These are phyloP conservation scores for Halocynthia aurantium DNA, from an alignment of 23 tunicate species.

Conservation along the genomic window DNA sequence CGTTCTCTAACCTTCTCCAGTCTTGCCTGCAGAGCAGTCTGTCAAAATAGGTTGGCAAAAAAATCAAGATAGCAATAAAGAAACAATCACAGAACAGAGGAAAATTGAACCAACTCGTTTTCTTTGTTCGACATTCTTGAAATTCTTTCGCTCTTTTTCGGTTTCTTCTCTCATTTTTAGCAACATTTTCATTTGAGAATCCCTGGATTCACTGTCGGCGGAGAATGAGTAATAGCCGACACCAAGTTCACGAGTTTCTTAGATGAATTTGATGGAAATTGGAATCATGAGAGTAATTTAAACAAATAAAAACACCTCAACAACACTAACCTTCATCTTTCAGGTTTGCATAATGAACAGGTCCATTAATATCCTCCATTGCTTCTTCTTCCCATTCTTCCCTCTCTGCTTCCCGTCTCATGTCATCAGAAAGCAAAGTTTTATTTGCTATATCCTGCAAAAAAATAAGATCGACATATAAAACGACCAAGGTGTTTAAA, in stretches of 20 bases:
- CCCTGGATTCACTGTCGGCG: conserved; percentile 49
- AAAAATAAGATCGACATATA: no score
- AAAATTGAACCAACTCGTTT: conserved; percentile 5
- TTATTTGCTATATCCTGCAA: not conserved
- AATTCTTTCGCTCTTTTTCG: conserved; percentile 38
- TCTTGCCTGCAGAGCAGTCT: conserved; percentile 54
- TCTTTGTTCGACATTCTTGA: conserved; percentile 15
- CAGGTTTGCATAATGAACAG: conserved; percentile 61
- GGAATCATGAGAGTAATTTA: not conserved
- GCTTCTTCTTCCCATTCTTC: conserved; percentile 69
- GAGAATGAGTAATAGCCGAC: conserved; percentile 96
- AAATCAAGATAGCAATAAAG: not conserved
- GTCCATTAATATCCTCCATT: conserved; percentile 34
- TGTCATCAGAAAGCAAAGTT: conserved; percentile 79
- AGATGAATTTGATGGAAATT: not conserved
- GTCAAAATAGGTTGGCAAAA: not conserved
- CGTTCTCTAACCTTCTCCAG: conserved; percentile 74
- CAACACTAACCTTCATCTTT: conserved; percentile 42
- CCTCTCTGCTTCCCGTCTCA: conserved; percentile 87
- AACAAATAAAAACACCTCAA: not conserved
- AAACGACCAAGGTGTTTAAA: no score
- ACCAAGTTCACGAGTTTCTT: conserved; percentile 89
- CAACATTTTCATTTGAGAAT: conserved; percentile 67
- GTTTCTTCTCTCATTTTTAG: conserved; percentile 60
- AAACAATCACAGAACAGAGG: not conserved